Evolutionary conservation across 2,797 vertebrate species (phyloP).

Genomic region (Petrocephalus sullivani): DNA sequence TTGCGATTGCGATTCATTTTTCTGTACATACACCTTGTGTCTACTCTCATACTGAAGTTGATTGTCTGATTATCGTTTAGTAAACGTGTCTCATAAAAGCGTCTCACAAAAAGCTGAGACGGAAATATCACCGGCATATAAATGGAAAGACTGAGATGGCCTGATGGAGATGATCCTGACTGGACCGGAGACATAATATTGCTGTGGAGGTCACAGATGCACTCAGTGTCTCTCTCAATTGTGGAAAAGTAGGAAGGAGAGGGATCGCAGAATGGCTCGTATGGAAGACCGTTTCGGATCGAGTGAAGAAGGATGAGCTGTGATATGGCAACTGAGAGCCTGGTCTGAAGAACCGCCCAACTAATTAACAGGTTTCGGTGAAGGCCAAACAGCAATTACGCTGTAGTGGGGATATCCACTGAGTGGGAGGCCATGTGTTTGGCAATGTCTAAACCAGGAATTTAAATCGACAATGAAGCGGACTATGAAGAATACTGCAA

Average conservation of each 20-base stretch:
- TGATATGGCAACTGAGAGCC: not conserved
- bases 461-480: slow-evolving; percentile 32
- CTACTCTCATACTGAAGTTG: slow-evolving; percentile 49
- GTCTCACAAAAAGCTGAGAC: not conserved
- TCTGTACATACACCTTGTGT: slow-evolving; percentile 29
- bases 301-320: not conserved
- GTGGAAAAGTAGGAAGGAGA: not conserved
- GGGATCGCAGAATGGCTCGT: not conserved
- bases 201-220: not conserved
- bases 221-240: not conserved
- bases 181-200: slow-evolving; percentile 1
- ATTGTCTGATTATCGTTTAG: slow-evolving; percentile 56
- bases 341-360: not conserved
- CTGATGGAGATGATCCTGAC: not conserved
- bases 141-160: not conserved
- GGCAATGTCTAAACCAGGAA: not conserved
- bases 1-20: not conserved
- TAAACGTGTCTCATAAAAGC: slow-evolving; percentile 9
- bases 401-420: not conserved
- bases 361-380: not conserved
- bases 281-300: slow-evolving; percentile 11
- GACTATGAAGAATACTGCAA: slow-evolving; percentile 28
- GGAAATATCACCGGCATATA: not conserved
- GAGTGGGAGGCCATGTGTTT: not conserved
- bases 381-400: not conserved